Evolutionary conservation across 2,797 vertebrate genomes (phyloP), one percentile per base, ranked within the genome.

Genomic region (Adrianichthys oophorus): DNA sequence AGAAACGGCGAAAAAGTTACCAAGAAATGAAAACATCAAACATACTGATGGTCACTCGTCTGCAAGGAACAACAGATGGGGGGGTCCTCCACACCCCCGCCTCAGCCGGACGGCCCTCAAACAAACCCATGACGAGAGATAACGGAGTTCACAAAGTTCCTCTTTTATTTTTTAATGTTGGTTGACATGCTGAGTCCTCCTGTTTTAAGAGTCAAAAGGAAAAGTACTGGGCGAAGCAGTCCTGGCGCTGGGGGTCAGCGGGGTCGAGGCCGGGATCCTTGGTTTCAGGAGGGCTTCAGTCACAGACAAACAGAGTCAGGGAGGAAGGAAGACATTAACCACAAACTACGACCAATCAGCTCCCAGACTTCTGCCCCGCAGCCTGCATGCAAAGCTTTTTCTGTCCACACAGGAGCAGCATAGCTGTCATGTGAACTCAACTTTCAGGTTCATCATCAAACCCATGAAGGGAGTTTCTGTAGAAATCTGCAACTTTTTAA

Each of bases 181-280:
- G 86, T 89, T 80, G 90, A 92, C 96, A 95, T 96, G 95, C 96
- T 96, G 89, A 85, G 75, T 85, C 75, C 74, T 77, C 18, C 60
- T 77, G 91, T 74, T 78, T 82, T 91, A 74, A 72, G 75, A 77
- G 76, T 99, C 95, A 99, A 93, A 99, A 99, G 17, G 97, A 98
- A 93, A 99, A 99, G 92, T 99, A 98, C 46, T 96, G 95, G 87
- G 97, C 96, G 81, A 98, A 94, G 96, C 97, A 99, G 88, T 99
- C 97, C 91, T 99, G 96, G 84, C 94, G 95, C 67, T 99, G 97
- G 41, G 94, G 90, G 64, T 99, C 97, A 42, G 95, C 91, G 72
- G 95, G 94, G 88, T 93, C 92, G 83, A 91, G 91, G 41, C 94
- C 71, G 41, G 95, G 92, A 80, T 95, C 93, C 74, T 98, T 96